Base-by-base conservation (phyloP, 1,140 invertebrate species). In the Radopholus similis region DNA sequence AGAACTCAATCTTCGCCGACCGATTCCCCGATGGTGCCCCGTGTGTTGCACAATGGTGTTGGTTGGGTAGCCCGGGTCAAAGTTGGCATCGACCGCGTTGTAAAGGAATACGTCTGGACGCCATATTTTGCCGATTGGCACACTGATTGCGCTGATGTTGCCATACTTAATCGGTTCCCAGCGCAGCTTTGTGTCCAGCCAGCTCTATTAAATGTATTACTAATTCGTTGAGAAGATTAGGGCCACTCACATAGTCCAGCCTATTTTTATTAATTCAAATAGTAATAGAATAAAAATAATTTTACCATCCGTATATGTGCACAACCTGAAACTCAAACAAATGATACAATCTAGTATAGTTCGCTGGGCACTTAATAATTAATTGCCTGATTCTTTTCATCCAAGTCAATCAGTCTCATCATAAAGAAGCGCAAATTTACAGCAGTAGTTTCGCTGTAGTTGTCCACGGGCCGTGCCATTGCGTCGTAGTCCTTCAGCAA, bases 381-480 rank as follows among this genome's bases (percentile, higher is more conserved):
- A 47, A 0, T 47, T 6, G 44, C 58, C n/a, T 62, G 58, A 42
- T 62, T 62, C 38, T 62, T 62, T 42, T 62, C 78, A 63, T 97
- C 95, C 89, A 98, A 94, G 87, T 97, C 95, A 85, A 98, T 97
- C 85, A 98, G 96, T 88, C 98, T 95, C 89, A 96, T 95, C 6
- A 76, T 55, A 8, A 73, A 78, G 13, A 80, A 79, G 68, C 82
- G 81, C 32, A 80, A 59, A 51, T 82, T 71, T 23, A 80, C 80
- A 6, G 70, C 73, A 59, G 82, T 80, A 18, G 79, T 74, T 21
- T 74, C 56, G 1, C 80, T 78, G 57, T 82, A 76, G 59, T 82
- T 96, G 82, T 89, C 89, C 79, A 97, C 93, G 60, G 95, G 95
- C 82, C 95, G 87, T 87, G 97, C 93, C 85, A 96, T 88, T 78